Conservation (phyloP, 2,113 vertebrate species). For the Prochilodus magdalenae region DNA sequence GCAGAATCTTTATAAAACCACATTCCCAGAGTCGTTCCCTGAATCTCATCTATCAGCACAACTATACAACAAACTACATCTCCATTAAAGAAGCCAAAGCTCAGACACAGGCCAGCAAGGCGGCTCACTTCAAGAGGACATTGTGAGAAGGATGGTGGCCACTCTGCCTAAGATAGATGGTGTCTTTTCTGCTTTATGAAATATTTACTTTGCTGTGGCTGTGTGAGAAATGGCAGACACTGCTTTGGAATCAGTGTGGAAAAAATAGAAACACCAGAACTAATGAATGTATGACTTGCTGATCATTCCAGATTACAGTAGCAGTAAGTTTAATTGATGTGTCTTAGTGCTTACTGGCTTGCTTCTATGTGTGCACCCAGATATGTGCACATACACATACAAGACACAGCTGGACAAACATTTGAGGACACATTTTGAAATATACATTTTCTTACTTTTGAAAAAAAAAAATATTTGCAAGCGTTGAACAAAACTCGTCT, state of each 20-base stretch:
- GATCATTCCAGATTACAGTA: constrained; percentile 34
- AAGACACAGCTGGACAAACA: too few relatives aligned
- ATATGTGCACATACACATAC: not conserved
- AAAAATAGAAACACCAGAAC: constrained; percentile 21
- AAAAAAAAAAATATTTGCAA: too few relatives aligned
- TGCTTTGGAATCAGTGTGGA: constrained; percentile 14
- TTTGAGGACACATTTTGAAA: too few relatives aligned
- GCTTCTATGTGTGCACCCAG: not conserved
- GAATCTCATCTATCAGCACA: constrained; percentile 44
- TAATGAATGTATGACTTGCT: not conserved
- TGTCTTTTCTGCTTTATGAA: constrained; percentile 34
- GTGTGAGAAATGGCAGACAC: constrained; percentile 5
- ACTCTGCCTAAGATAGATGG: constrained; percentile 33
- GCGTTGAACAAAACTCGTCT: too few relatives aligned
- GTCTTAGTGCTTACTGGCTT: not conserved
- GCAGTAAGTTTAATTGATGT: constrained; percentile 8
- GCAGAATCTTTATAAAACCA: constrained; percentile 29
- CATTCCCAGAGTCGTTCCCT: constrained; percentile 19
- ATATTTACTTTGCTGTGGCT: constrained; percentile 46
- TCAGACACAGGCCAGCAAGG: constrained; percentile 27
- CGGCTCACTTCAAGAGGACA: constrained; percentile 18
- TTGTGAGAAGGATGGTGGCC: constrained; percentile 42
- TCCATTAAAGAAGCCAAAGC: constrained; percentile 29
- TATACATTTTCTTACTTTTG: too few relatives aligned
- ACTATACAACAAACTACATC: constrained; percentile 22